Evolutionary conservation across 2,888 invertebrate genomes (phyloP), one percentile per base, ranked within the genome.

Genomic region (Tipula helvola): DNA sequence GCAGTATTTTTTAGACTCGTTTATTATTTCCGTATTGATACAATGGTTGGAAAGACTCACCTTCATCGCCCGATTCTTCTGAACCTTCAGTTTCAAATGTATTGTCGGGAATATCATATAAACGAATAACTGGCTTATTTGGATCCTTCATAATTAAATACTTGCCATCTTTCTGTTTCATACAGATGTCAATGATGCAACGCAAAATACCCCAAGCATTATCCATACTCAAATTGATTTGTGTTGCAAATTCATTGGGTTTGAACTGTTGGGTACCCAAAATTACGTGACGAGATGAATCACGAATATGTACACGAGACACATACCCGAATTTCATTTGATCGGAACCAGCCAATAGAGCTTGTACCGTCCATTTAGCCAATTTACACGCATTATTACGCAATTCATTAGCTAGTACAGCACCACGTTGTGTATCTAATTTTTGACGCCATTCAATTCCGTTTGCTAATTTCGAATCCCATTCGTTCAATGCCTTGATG

Each of bases 351-450:
- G 99, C 98, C 18, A 99, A 93, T 8, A 98, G 93, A 5, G 98
- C 97, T 92, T 96, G 97, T 0, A 98, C 97, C 0, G 99, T 99
- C 99, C 99, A 99, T 91, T 99, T 99, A 88, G 99, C 99, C 88
- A 99, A 93, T 92, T 99, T 99, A 93, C 98, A 99, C n/a, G 98
- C 97, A 93, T 99, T 99, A 92, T 99, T 99, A 89, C 99, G 95
- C 88, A 99, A 92, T 91, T 99, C 99, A 90, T 99, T 99, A 18
- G 99, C 99, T 86, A 99, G 93, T 8, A 99, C 99, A 8, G 99
- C 99, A 87, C 99, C 99, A 87, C 99, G 95, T 92, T 99, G 99
- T 0, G 96, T 97, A 92, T 99, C 99, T 88, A 99, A 92, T 89
- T 99, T 99, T 90, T 98, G 97, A 86, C 99, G 94, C 99, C 99